phyloP scores from a whole-genome alignment of 2,113 vertebrate species.

The Pelecanus crispus region DNA sequence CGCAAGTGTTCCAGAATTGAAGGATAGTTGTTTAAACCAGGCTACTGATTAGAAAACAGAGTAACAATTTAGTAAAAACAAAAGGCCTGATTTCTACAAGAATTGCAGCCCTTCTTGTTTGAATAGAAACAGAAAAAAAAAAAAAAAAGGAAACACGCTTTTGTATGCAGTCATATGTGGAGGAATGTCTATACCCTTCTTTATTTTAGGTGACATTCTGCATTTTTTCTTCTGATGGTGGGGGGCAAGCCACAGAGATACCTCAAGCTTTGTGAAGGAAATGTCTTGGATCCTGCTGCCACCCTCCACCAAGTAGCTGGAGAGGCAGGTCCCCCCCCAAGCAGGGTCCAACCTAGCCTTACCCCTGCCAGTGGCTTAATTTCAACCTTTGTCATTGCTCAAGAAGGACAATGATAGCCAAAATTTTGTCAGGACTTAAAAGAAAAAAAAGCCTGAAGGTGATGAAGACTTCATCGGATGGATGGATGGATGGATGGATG shows the following conservation, averaged over 20 bases:
- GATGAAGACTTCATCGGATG: background rate
- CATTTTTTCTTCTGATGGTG: background rate
- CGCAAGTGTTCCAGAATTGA: background rate
- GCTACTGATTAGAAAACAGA: background rate
- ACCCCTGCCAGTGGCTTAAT: background rate
- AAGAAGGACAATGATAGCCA: background rate
- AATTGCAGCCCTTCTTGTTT: background rate
- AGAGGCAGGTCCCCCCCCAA: background rate
- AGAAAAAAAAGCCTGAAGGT: background rate
- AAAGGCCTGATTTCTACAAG: background rate
- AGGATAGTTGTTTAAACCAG: background rate
- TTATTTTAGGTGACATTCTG: background rate
- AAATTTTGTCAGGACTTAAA: background rate
- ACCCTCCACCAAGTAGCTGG: background rate
- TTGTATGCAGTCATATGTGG: accelerated
- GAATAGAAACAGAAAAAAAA: background rate
- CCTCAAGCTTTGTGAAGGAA: background rate
- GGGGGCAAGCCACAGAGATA: background rate
- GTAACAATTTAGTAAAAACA: background rate
- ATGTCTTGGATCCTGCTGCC: accelerated
- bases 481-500: background rate
- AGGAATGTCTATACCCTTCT: background rate
- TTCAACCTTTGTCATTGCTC: background rate
- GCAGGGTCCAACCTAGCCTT: background rate
- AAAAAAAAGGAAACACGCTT: background rate